Conservation (phyloP, 2,797 vertebrate species). For the Lacerta bilineata region DNA sequence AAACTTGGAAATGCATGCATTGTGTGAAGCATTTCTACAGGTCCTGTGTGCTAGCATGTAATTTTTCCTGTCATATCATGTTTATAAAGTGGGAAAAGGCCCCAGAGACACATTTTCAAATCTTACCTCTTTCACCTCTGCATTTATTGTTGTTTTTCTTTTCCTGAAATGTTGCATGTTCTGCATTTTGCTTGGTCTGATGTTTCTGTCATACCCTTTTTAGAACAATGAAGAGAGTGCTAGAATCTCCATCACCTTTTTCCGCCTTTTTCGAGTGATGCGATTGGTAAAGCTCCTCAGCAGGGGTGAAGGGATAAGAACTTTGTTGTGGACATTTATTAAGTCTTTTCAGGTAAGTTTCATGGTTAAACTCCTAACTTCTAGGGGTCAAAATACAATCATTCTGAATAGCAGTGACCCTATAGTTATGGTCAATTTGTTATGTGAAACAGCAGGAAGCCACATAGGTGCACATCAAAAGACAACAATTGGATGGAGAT, state of each 20-base stretch:
- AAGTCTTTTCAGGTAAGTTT: constrained; percentile 96
- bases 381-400: not conserved
- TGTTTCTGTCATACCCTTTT: constrained; percentile 78
- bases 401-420: no score
- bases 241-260: constrained; percentile 99
- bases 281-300: constrained; percentile 97
- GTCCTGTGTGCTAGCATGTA: constrained; percentile 81
- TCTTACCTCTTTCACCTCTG: constrained; percentile 78
- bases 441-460: not conserved
- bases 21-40: constrained; percentile 77
- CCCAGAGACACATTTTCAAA: constrained; percentile 75
- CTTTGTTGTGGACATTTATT: constrained; percentile 98
- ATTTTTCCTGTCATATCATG: constrained; percentile 80
- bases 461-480: not conserved
- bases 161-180: constrained; percentile 77
- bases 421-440: not conserved
- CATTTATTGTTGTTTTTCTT: constrained; percentile 79
- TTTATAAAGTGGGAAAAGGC: constrained; percentile 75
- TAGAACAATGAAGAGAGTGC: constrained; percentile 98
- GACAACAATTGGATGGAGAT: not conserved
- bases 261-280: constrained; percentile 99
- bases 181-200: constrained; percentile 76
- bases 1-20: constrained; percentile 83
- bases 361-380: not conserved
- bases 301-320: constrained; percentile 98